Percentiles rank a stretch among this genome's conserved stretches.
phyloP scores from a whole-genome alignment of 2,797 vertebrate genomes.

The Pseudochirops corinnae region DNA sequence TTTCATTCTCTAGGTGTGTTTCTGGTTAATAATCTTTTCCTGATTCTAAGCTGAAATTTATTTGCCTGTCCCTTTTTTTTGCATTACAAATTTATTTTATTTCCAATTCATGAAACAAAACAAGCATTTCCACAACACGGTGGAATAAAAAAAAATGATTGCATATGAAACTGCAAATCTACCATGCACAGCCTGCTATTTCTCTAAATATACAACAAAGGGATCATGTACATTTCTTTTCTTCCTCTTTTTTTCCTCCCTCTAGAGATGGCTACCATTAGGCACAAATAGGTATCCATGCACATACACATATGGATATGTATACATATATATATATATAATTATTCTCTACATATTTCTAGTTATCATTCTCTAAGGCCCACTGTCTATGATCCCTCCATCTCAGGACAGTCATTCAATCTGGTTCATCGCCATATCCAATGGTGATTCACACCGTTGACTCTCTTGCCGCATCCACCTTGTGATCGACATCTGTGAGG shows the following conservation, averaged over 20 bases:
- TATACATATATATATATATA: neutral
- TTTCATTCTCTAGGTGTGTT: neutral
- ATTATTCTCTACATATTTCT: neutral
- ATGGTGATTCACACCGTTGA: neutral
- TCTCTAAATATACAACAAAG: neutral
- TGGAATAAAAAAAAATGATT: neutral
- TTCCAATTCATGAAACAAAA: neutral
- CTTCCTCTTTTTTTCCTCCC: neutral
- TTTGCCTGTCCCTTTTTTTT: neutral
- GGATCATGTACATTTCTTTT: neutral
- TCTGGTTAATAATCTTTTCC: neutral
- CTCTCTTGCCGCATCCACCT: neutral
- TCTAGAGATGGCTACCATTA: neutral
- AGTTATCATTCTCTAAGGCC: neutral
- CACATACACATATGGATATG: too few species aligned
- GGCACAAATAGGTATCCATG: neutral
- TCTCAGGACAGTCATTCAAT: neutral
- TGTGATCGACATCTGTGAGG: neutral
- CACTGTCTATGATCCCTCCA: neutral
- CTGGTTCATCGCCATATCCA: neutral
- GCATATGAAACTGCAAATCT: neutral
- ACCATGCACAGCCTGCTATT: neutral
- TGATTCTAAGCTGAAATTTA: neutral
- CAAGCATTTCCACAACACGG: neutral
- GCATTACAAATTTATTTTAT: neutral